Evolutionary conservation across 2,797 vertebrate genomes (phyloP).

Genomic region (Gallinago nigripennis): DNA sequence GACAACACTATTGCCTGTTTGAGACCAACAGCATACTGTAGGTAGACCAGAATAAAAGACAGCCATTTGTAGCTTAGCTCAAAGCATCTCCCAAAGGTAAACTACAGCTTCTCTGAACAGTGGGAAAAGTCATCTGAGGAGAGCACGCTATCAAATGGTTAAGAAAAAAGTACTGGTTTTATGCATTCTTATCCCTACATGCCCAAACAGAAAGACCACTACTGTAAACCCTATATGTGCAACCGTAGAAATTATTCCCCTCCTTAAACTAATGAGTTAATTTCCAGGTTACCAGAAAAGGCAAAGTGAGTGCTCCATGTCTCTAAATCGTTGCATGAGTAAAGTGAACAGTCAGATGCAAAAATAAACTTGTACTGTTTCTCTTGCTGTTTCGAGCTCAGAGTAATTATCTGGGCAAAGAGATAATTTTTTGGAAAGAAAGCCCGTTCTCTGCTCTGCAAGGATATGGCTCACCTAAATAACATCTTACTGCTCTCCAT

Average conservation of each 20-base stretch:
- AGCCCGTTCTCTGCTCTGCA: not conserved
- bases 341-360: not conserved
- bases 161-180: not conserved
- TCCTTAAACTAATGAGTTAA: not conserved
- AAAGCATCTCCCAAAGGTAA: not conserved
- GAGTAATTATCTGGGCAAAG: not conserved
- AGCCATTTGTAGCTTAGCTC: not conserved
- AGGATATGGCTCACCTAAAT: not conserved
- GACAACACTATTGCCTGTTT: not conserved
- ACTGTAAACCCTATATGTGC: not conserved
- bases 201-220: not conserved
- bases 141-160: not conserved
- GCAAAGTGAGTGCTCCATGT: not conserved
- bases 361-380: not conserved
- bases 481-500: not conserved
- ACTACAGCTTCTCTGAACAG: not conserved
- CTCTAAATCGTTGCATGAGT: not conserved
- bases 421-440: not conserved
- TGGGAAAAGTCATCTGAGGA: not conserved
- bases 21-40: not conserved
- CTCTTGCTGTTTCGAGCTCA: not conserved
- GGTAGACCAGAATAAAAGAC: not conserved
- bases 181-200: not conserved
- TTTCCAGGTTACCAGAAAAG: not conserved
- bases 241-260: not conserved